Percentiles rank a stretch among this genome's conserved stretches.
Evolutionary conservation across 2,888 invertebrate species (phyloP).

Genomic region (Drosophila incognita): DNA sequence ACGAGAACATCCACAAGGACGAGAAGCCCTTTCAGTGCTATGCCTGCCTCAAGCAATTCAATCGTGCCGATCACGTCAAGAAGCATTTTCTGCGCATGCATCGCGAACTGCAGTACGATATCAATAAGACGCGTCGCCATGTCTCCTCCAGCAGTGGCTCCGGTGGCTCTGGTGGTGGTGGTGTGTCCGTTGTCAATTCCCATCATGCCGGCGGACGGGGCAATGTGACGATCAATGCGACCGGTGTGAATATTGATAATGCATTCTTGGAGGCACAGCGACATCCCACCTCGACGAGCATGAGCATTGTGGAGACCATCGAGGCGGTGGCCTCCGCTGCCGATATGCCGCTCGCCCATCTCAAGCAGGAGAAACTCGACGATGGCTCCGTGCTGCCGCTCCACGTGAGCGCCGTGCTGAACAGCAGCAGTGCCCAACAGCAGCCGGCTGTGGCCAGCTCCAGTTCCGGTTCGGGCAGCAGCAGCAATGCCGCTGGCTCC

Average conservation of each 20-base stretch:
- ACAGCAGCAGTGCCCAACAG: conserved; percentile 61
- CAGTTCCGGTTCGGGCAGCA: conserved; percentile 71
- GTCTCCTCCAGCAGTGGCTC: conserved; percentile 80
- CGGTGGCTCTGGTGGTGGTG: conserved; percentile 20
- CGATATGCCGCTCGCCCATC: conserved; percentile 81
- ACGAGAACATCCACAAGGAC: conserved; percentile 96
- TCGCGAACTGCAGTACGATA: conserved; percentile 94
- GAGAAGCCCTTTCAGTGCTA: conserved; percentile 98
- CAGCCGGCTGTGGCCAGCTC: conserved; percentile 65
- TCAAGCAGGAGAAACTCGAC: conserved; percentile 85
- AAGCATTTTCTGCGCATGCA: conserved; percentile 97
- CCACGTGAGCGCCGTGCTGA: conserved; percentile 59
- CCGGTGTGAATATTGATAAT: conserved; percentile 82
- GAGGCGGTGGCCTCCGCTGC: conserved; percentile 85
- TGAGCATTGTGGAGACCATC: conserved; percentile 85
- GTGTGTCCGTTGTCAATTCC: conserved; percentile 83
- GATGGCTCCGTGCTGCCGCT: conserved; percentile 71
- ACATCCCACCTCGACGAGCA: conserved; percentile 84
- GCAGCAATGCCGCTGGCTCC: conserved; percentile 43
- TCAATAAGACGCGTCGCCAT: conserved; percentile 90
- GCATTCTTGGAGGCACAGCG: conserved; percentile 83
- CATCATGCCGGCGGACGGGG: conserved; percentile 86
- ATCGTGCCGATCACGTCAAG: conserved; percentile 96
- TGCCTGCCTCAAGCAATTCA: conserved; percentile 96
- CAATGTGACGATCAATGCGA: conserved; percentile 82